Percentiles rank a stretch among this genome's conserved stretches.
These are phyloP conservation scores for Dasypolia templi DNA, from an alignment of 2,888 invertebrate genomes.

Conservation along the genomic window DNA sequence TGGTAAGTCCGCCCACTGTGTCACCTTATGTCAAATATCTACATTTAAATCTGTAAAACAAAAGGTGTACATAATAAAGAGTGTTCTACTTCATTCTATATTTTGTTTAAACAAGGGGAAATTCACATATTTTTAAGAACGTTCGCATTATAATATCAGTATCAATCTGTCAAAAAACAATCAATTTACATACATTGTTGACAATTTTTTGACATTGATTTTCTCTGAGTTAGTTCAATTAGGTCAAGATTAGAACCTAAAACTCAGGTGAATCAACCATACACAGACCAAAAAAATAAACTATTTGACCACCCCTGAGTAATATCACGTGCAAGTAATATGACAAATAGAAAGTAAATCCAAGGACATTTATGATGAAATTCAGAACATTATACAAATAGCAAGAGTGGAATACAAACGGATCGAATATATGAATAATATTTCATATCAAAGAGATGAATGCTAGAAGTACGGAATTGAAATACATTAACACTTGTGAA, in stretches of 20 bases:
- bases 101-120: no score
- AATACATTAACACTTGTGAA: constrained; percentile 63
- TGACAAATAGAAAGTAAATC: background rate
- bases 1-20: no score
- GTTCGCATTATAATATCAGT: no score
- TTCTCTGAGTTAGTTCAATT: no score
- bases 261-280: background rate
- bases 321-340: background rate
- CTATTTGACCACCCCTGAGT: background rate
- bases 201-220: no score
- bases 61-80: no score
- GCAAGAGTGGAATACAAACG: constrained; percentile 45
- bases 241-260: background rate
- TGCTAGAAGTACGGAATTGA: constrained; percentile 47
- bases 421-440: constrained; percentile 64
- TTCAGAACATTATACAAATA: constrained; percentile 28
- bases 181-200: no score
- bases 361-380: constrained; percentile 24
- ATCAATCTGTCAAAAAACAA: no score
- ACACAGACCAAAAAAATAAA: background rate
- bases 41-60: no score
- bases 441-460: constrained; percentile 61
- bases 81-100: no score
- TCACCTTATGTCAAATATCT: no score
- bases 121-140: no score